Base-by-base conservation (phyloP, 1,140 invertebrate genomes). In the Sarcophaga bullata region DNA sequence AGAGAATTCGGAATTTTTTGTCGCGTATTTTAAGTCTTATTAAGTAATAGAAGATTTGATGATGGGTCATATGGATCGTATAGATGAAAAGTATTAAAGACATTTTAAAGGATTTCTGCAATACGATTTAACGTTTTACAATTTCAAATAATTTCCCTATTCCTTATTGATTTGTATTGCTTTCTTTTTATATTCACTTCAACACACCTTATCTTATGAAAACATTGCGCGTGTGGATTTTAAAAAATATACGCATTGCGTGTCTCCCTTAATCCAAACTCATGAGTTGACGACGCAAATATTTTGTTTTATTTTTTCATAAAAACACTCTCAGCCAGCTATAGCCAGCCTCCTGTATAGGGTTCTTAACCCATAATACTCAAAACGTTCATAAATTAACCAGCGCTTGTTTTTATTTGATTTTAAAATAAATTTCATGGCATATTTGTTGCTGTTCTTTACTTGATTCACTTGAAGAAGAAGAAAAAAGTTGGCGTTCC, bases 371-470 rank as follows among this genome's bases (percentile, higher is more conserved):
- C 25, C 25, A 37, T 37, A 13, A 52, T 52, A 58, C 6, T 11
- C n/a, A 17, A 17, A 76, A 49, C 73, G 46, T 76, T 76, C 49
- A 49, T 76, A 48, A 49, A 76, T 76, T 76, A 76, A 47, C n/a
- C n/a, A n/a, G n/a, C 54, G 25, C 4, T 37, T 37, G 4, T 1
- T 58, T 58, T 6, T 13, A 48, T 76, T 76, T 48, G 47, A 47
- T 48, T 76, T 76, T 76, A 76, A 76, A 58, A 76, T 48, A 76
- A 76, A 76, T 76, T 76, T 76, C 73, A 76, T 49, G 73, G 73
- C 46, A 48, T 76, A 76, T 76, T 76, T 76, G 73, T 76, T 46
- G 46, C 48, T 76, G 73, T 76, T 19, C 17, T 8, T 10, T 75
- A 6, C 73, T 47, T 47, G 37, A 75, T 47, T 48, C 46, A 48